A percentile compares a stretch with the other conserved stretches of the same genome.
phyloP scores from a whole-genome alignment of 2,113 vertebrate species.

The Probosciger aterrimus region DNA sequence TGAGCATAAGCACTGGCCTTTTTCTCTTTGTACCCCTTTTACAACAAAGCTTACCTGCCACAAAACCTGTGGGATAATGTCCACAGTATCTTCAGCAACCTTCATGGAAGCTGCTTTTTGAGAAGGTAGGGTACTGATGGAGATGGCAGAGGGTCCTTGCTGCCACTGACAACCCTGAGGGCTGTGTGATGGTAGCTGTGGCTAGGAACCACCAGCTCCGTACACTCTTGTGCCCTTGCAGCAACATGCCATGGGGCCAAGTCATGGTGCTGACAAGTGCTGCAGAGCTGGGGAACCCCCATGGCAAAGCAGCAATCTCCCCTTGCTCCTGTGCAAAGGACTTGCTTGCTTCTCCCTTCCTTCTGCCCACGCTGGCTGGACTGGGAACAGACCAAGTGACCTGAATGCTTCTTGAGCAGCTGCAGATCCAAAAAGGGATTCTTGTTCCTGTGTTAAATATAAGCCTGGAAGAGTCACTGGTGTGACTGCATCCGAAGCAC shows the following conservation, averaged over 20 bases:
- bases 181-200: not conserved
- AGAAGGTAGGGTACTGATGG: not conserved
- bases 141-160: not conserved
- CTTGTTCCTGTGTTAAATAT: not conserved
- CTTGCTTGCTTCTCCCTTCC: not conserved
- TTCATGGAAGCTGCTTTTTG: not conserved
- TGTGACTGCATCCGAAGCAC: not conserved
- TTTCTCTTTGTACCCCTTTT: not conserved
- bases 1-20: not conserved
- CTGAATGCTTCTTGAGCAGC: not conserved
- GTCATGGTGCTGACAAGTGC: rapidly evolving
- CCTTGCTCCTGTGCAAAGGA: not conserved
- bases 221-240: not conserved
- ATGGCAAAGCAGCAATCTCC: not conserved
- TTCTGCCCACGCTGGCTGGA: not conserved
- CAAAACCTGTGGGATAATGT: not conserved
- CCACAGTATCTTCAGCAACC: not conserved
- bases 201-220: not conserved
- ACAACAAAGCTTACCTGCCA: not conserved
- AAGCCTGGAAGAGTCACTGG: not conserved
- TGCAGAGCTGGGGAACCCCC: not conserved
- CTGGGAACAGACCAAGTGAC: not conserved
- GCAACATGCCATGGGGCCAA: rapidly evolving
- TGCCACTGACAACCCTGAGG: rapidly evolving
- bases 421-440: not conserved